Base-by-base conservation (phyloP, 2,888 invertebrate genomes). In the Lochmaea capreae region DNA sequence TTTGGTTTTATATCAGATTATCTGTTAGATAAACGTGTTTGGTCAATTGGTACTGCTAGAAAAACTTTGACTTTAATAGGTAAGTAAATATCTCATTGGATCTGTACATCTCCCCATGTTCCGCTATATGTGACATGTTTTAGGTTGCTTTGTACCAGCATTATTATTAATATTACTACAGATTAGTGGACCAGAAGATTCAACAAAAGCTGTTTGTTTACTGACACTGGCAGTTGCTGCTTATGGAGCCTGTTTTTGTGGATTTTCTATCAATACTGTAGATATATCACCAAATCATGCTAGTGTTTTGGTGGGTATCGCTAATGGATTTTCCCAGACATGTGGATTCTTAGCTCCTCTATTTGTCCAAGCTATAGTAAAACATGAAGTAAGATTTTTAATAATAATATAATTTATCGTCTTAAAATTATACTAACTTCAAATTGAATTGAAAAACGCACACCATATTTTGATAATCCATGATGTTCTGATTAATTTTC, bases 221-320 rank as follows among this genome's bases (percentile, higher is more conserved):
- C 87, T 95, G 0, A 91, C 93, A 0, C 80, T 93, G 54, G 93
- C 95, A 0, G 93, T 95, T 0, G 93, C 94, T 0, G 89, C 94
- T 4, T 95, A 95, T 80, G 92, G 94, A 0, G 92, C 92, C 1
- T 91, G 92, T 68, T 94, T 92, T 79, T 91, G 93, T 69, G 95
- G 95, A 5, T 94, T 92, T 83, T 90, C 92, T 89, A 90, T 92
- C 26, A 95, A 95, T 79, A 95, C 95, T 83, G 93, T 96, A 77
- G 96, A 96, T 87, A 88, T 96, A 67, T 93, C 95, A 3, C 95
- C 95, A 0, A 94, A 94, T 85, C 94, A 93, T 85, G 93, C 95
- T 4, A 95, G 95, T 46, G 92, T 93, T 0, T 86, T 96, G 78
- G 95, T 96, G 94, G 95, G 95, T 9, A 92, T 96, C 80, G 95